phyloP scores from a whole-genome alignment of 2,113 vertebrate species.

The Gambusia holbrooki region DNA sequence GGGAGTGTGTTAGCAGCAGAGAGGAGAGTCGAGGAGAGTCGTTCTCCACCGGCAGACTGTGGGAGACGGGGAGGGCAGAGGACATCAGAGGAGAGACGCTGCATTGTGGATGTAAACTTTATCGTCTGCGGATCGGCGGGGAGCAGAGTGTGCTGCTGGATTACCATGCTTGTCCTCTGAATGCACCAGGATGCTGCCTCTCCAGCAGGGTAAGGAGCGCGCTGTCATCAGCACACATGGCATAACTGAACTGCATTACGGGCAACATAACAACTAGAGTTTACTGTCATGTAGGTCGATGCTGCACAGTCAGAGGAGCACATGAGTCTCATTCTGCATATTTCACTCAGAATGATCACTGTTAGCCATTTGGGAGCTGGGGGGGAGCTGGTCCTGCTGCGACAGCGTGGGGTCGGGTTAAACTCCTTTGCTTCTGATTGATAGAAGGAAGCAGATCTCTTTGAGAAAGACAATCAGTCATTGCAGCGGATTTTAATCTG shows the following conservation, averaged over 20 bases:
- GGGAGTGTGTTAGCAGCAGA: constrained; percentile 47
- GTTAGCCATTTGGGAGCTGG: constrained; percentile 14
- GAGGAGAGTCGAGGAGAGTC: constrained; percentile 57
- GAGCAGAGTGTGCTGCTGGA: constrained; percentile 55
- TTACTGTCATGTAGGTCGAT: not conserved
- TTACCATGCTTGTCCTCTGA: constrained; percentile 72
- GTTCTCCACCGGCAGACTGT: constrained; percentile 45
- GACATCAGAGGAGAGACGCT: constrained; percentile 28
- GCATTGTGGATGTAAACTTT: constrained; percentile 84
- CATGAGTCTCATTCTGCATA: not conserved
- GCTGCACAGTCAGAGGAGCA: constrained; percentile 2
- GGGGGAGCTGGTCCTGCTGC: constrained; percentile 75
- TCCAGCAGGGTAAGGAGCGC: constrained; percentile 79
- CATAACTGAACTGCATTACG: not conserved
- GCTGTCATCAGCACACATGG: not conserved
- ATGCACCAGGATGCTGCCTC: constrained; percentile 80
- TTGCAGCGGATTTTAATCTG: constrained; percentile 39
- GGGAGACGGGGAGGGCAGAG: constrained; percentile 37
- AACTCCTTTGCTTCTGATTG: constrained; percentile 75
- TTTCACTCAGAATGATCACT: constrained; percentile 38
- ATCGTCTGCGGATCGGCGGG: constrained; percentile 65
- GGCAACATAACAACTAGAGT: not conserved
- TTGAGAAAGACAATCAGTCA: constrained; percentile 39
- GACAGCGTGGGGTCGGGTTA: constrained; percentile 68
- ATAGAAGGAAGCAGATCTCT: constrained; percentile 71